A percentile compares a stretch with the other conserved stretches of the same genome.
Conservation (phyloP, 2,888 invertebrate species). For the Hybos culiciformis region DNA sequence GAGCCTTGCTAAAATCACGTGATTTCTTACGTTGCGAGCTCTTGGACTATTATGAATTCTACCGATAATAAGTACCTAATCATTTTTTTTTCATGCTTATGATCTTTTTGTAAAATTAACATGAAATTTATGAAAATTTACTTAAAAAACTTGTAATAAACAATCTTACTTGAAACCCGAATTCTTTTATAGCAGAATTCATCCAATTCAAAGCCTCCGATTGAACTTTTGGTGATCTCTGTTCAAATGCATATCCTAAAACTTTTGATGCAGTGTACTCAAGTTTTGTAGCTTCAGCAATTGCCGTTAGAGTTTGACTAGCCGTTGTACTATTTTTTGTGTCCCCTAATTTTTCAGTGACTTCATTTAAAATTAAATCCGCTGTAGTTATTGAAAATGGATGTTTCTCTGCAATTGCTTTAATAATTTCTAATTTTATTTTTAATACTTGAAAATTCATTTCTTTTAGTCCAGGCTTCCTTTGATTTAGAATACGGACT, state of each 20-base stretch:
- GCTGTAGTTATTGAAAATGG: slow-evolving; percentile 58
- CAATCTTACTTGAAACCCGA: slow-evolving; percentile 47
- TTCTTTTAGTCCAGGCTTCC: slow-evolving; percentile 74
- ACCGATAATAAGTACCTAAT: too few relatives aligned
- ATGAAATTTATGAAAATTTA: neutral
- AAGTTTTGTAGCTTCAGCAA: slow-evolving; percentile 65
- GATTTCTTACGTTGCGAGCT: too few relatives aligned
- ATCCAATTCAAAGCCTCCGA: slow-evolving; percentile 76
- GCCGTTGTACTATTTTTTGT: slow-evolving; percentile 58
- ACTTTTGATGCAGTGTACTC: slow-evolving; percentile 61
- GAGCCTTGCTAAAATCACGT: too few relatives aligned
- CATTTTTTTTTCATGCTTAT: too few relatives aligned
- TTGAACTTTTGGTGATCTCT: slow-evolving; percentile 86
- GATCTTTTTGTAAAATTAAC: neutral
- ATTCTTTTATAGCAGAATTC: slow-evolving; percentile 63
- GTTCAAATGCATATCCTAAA: slow-evolving; percentile 62
- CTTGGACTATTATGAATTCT: too few relatives aligned
- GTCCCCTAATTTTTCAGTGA: slow-evolving; percentile 76
- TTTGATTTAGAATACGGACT: slow-evolving; percentile 54
- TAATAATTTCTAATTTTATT: slow-evolving; percentile 63
- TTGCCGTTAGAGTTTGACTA: slow-evolving; percentile 48
- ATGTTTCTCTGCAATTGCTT: slow-evolving; percentile 61
- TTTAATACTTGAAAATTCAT: slow-evolving; percentile 87
- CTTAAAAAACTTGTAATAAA: too few relatives aligned
- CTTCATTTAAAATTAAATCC: slow-evolving; percentile 61